phyloP scores from a whole-genome alignment of 2,888 invertebrate species.

The Drosophila paranaensis region DNA sequence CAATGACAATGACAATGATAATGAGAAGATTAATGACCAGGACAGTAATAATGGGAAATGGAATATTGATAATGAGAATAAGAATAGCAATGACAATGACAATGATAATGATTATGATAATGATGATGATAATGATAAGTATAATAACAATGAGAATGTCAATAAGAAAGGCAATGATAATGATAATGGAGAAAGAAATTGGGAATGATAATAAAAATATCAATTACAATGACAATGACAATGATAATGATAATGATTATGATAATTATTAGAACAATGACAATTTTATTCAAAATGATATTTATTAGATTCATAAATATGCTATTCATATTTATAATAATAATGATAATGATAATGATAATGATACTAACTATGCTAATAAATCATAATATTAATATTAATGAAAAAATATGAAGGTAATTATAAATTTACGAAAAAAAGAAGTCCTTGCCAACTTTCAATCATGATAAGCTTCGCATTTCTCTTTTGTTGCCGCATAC shows the following conservation, averaged over 20 bases:
- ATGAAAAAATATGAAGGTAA: neutral
- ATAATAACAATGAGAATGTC: neutral
- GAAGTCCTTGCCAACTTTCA: conserved; percentile 3
- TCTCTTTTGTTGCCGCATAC: neutral
- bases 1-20: neutral
- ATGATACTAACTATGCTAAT: neutral
- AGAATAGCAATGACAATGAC: no score
- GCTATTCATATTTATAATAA: neutral
- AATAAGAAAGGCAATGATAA: neutral
- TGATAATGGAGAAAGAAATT: neutral
- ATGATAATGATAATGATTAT: neutral
- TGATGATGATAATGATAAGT: neutral
- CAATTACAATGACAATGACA: neutral
- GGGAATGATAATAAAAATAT: no score
- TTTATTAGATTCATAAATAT: no score
- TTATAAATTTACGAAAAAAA: neutral
- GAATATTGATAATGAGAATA: no score
- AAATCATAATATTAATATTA: neutral
- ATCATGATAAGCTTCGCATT: neutral
- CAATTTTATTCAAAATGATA: neutral
- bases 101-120: no score
- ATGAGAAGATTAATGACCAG: neutral
- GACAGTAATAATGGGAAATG: no score
- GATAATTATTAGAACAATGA: neutral
- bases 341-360: neutral